Evolutionary conservation across 2,113 vertebrate genomes (phyloP), one percentile per base, ranked within the genome.

Genomic region (Sprattus sprattus): DNA sequence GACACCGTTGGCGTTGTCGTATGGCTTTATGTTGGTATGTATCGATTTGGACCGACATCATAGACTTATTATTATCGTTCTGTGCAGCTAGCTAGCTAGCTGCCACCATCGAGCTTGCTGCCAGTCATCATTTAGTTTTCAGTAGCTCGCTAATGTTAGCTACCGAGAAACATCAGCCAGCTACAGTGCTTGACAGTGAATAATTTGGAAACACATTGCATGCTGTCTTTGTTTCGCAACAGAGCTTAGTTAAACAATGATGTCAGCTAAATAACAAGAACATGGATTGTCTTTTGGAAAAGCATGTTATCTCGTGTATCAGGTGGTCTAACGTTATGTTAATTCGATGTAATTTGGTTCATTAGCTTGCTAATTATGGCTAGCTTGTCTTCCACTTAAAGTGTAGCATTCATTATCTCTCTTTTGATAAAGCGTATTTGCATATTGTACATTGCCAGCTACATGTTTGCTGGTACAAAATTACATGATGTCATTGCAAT

Each of bases 21-120:
- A 4, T 94, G 92, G 92, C 86, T 95, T 25, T 87, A 87, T 11
- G 82, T 92, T 84, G 95, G 95, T 96, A 95, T 82, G 95, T 95
- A 91, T 90, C 44, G 83, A 88, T 84, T 82, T 13, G 81, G 45
- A 28, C 45, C 39, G 50, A 39, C 57, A 64, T 44, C 45, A 45
- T 44, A 3, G 10, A 64, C 20, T 0, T 64, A 13, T 9, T 3
- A 8, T 25, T 25, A 67, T 64, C 57, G 57, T 67, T 28, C 64
- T 28, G 18, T 60, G 18, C 54, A 20, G 54, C 22, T 67, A 67
- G 64, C 22, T 67, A 67, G 64, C 64, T 67, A 67, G 64, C 54
- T 60, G 20, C 54, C 54, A 60, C 22, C 54, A 60, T 20, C 18
- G 20, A 60, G 54, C n/a, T 28, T 67, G 44, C 39, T 82, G 6